Evolutionary conservation across 2,797 vertebrate genomes (phyloP).

Genomic region (Sebastes nivosus): DNA sequence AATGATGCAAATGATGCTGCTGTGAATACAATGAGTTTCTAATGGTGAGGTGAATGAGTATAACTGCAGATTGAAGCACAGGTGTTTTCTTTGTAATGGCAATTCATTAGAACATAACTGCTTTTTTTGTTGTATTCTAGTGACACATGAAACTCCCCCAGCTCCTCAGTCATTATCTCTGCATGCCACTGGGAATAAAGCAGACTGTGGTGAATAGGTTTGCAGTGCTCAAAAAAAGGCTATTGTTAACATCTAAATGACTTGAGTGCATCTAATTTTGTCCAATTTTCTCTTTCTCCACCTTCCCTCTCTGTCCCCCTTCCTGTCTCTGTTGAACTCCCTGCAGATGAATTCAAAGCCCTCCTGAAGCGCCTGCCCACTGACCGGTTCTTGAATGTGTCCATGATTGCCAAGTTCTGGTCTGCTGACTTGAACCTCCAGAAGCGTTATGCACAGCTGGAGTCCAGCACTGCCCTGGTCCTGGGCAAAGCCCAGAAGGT

Average conservation of each 20-base stretch:
- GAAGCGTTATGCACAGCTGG: conserved; percentile 91
- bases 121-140: conserved; percentile 37
- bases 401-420: conserved; percentile 92
- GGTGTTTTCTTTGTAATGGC: conserved; percentile 53
- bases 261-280: not conserved
- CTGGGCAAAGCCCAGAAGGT: conserved; percentile 90
- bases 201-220: conserved; percentile 10
- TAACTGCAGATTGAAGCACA: conserved; percentile 43
- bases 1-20: conserved; percentile 18
- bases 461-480: conserved; percentile 86
- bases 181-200: conserved; percentile 17
- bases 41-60: conserved; percentile 33
- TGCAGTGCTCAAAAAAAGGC: not conserved
- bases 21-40: conserved; percentile 32
- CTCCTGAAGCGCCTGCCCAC: conserved; percentile 90
- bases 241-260: conserved; percentile 19
- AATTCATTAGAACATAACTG: conserved; percentile 57
- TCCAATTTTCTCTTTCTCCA: not conserved
- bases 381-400: conserved; percentile 92
- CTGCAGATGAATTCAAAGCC: conserved; percentile 92
- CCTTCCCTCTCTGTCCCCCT: not conserved
- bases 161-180: conserved; percentile 33
- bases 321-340: not conserved
- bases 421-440: conserved; percentile 87
- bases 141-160: conserved; percentile 23